Percentiles rank a stretch among this genome's conserved stretches.
Conservation (phyloP, 2,888 invertebrate species). For the Diaperis boleti region DNA sequence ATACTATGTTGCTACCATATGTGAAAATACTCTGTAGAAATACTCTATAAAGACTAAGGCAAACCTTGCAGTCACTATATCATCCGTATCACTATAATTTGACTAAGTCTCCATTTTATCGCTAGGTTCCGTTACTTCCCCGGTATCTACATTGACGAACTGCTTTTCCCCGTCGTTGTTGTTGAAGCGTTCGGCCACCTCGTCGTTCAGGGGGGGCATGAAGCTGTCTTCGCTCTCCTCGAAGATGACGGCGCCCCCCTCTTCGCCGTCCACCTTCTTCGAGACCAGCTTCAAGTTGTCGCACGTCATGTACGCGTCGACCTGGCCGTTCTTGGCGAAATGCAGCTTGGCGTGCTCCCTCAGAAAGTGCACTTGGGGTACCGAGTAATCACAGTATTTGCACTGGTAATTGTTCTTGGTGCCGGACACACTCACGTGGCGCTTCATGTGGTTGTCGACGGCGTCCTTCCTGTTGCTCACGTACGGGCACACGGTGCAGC, state of each 20-base stretch:
- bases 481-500: slow-evolving; percentile 86
- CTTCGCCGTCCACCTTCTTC: slow-evolving; percentile 64
- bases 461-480: slow-evolving; percentile 79
- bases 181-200: slow-evolving; percentile 57
- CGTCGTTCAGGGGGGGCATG: slow-evolving; percentile 53
- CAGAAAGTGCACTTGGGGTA: slow-evolving; percentile 79
- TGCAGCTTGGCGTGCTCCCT: slow-evolving; percentile 86
- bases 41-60: slow-evolving; percentile 63
- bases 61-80: slow-evolving; percentile 53
- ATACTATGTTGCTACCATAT: slow-evolving; percentile 55
- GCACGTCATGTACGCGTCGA: slow-evolving; percentile 74
- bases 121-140: slow-evolving; percentile 60
- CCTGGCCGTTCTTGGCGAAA: slow-evolving; percentile 69
- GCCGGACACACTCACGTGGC: slow-evolving; percentile 76
- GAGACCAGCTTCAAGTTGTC: slow-evolving; percentile 72
- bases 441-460: slow-evolving; percentile 80
- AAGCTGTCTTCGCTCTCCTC: slow-evolving; percentile 56
- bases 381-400: slow-evolving; percentile 85
- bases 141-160: slow-evolving; percentile 64
- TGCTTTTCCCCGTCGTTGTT: slow-evolving; percentile 63
- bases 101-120: slow-evolving; percentile 58
- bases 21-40: slow-evolving; percentile 67
- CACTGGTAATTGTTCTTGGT: slow-evolving; percentile 75
- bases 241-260: slow-evolving; percentile 52
- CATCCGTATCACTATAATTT: slow-evolving; percentile 61